Percentiles rank a stretch among this genome's conserved stretches.
Evolutionary conservation across 2,888 invertebrate species (phyloP).

Genomic region (Apodemia mormo): DNA sequence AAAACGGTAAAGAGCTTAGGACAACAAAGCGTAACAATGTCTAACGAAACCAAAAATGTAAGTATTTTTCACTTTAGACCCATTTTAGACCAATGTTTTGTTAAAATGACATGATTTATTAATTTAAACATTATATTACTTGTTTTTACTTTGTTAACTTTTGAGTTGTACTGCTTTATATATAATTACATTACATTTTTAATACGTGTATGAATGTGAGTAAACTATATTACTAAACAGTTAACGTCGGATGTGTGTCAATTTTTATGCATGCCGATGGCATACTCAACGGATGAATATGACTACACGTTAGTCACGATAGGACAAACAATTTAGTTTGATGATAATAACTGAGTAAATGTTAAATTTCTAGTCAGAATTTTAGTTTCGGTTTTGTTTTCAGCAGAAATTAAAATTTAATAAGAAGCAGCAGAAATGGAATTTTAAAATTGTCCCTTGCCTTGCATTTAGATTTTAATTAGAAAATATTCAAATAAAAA

Average conservation of each 20-base stretch:
- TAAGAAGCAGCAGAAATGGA: too few relatives aligned
- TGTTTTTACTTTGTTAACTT: slow-evolving; percentile 21
- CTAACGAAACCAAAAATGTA: slow-evolving; percentile 84
- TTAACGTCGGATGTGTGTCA: slow-evolving; percentile 61
- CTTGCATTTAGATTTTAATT: too few relatives aligned
- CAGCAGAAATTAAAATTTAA: too few relatives aligned
- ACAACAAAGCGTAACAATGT: slow-evolving; percentile 61
- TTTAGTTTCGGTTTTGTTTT: background rate
- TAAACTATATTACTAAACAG: slow-evolving; percentile 53
- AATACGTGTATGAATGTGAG: slow-evolving; percentile 40
- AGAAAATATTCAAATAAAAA: too few relatives aligned
- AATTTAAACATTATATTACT: background rate
- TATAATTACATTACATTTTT: slow-evolving; percentile 31
- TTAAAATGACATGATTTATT: background rate
- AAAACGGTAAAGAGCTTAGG: background rate
- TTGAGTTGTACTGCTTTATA: slow-evolving; percentile 23
- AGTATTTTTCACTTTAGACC: slow-evolving; percentile 49
- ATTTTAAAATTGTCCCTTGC: too few relatives aligned
- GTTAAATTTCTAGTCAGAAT: background rate
- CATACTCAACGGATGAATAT: slow-evolving; percentile 31
- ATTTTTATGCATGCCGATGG: slow-evolving; percentile 51
- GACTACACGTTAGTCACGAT: background rate
- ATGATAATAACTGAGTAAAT: background rate
- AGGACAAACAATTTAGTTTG: slow-evolving; percentile 41
- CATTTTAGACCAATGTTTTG: background rate